These are phyloP conservation scores for Micrasema longulum DNA, from an alignment of 1,140 invertebrate genomes.

Conservation along the genomic window DNA sequence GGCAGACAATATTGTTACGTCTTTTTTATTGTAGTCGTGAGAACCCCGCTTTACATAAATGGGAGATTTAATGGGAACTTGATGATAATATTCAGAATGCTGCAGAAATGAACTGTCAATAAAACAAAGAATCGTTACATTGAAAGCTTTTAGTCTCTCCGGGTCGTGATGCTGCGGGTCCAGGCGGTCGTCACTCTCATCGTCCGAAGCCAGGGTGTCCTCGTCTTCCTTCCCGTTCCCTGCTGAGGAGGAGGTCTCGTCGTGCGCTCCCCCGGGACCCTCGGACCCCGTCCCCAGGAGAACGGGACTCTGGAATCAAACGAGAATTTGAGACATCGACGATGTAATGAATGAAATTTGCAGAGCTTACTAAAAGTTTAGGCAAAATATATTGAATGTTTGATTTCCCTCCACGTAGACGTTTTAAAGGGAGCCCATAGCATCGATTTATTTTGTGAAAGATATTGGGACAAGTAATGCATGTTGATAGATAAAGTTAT, in stretches of 20 bases:
- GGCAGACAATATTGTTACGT: too few species aligned
- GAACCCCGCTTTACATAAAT: too few species aligned
- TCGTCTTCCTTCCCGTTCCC: slow-evolving; percentile 95
- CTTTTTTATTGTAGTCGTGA: too few species aligned
- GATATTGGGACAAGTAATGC: too few species aligned
- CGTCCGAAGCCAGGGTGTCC: slow-evolving; percentile 85
- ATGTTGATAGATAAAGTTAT: too few species aligned
- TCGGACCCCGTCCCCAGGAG: slow-evolving; percentile 68
- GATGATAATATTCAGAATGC: neutral
- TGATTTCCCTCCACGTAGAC: too few species aligned
- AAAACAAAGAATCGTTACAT: slow-evolving; percentile 75
- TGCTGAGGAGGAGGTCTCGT: slow-evolving; percentile 91
- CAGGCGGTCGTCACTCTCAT: slow-evolving; percentile 91
- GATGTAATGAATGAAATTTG: too few species aligned
- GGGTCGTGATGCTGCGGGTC: slow-evolving; percentile 91
- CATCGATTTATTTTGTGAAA: too few species aligned
- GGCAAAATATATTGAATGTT: too few species aligned
- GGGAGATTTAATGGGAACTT: neutral
- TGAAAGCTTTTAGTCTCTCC: slow-evolving; percentile 96
- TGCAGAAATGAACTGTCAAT: neutral
- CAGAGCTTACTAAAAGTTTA: too few species aligned
- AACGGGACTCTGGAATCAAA: slow-evolving; percentile 72
- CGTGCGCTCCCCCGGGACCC: slow-evolving; percentile 81
- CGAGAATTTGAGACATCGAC: too few species aligned
- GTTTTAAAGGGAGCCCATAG: too few species aligned